Conservation (phyloP, 2,888 invertebrate species). For the Nasonia oneida region DNA sequence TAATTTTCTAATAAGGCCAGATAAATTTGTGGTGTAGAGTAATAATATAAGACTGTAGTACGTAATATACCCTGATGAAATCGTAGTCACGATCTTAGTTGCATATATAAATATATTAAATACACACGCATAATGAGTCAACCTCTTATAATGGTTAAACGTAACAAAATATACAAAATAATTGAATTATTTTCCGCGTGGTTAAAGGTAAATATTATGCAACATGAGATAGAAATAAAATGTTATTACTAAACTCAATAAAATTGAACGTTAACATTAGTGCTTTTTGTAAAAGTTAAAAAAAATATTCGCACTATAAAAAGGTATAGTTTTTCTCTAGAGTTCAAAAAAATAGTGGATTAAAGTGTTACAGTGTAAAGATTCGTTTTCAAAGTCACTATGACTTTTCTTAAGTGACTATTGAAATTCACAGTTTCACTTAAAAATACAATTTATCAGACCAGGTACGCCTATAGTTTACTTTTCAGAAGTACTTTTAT, state of each 20-base stretch:
- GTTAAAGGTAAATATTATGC: constrained; percentile 8
- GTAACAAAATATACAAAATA: constrained; percentile 44
- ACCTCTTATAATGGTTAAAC: constrained; percentile 13
- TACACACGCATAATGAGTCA: constrained; percentile 19
- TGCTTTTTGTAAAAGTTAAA: constrained; percentile 18
- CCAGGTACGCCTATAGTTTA: not conserved
- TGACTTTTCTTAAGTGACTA: constrained; percentile 37
- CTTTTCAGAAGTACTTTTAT: constrained; percentile 26
- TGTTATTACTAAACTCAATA: constrained; percentile 16
- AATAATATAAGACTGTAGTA: constrained; percentile 5
- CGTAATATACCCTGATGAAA: constrained; percentile 40
- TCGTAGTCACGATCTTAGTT: constrained; percentile 5
- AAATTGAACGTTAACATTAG: constrained; percentile 12
- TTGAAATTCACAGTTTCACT: constrained; percentile 14
- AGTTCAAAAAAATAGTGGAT: constrained; percentile 14
- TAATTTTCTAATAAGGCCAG: constrained; percentile 40
- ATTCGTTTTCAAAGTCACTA: constrained; percentile 1
- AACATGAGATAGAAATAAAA: not conserved
- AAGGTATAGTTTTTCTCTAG: constrained; percentile 14
- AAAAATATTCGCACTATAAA: not conserved
- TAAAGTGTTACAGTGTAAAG: not conserved
- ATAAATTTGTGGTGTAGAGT: not conserved
- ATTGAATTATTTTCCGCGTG: not conserved
- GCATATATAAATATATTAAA: constrained; percentile 29
- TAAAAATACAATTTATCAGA: constrained; percentile 37